Percentiles rank a stretch among this genome's conserved stretches.
Evolutionary conservation across 2,888 invertebrate species (phyloP).

Genomic region (Oscheius onirici): DNA sequence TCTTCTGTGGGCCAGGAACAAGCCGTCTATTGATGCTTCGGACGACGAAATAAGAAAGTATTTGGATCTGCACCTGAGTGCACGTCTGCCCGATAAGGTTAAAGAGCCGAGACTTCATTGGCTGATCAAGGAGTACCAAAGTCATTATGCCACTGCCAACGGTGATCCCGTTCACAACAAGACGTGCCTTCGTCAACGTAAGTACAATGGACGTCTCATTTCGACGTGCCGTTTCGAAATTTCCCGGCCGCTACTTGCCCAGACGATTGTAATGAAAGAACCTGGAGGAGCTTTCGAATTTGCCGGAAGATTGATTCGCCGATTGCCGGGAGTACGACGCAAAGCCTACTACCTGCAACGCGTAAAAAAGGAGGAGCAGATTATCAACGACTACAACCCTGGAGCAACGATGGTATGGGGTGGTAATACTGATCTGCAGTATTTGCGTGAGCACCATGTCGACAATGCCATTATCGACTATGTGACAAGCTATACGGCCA

Average conservation of each 20-base stretch:
- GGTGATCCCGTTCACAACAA: no score
- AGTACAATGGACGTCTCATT: neutral
- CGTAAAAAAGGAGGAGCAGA: neutral
- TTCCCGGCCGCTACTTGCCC: neutral
- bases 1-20: neutral
- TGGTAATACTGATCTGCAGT: slow-evolving; percentile 6
- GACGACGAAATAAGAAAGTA: neutral
- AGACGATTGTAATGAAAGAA: neutral
- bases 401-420: neutral
- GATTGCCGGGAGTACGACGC: neutral
- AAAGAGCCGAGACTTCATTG: neutral
- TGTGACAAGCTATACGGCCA: neutral
- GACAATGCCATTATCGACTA: neutral
- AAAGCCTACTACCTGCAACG: neutral
- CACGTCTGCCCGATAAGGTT: neutral
- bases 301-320: neutral
- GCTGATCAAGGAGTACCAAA: neutral
- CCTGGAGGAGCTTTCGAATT: no score
- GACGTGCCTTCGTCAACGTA: neutral
- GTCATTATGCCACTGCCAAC: neutral
- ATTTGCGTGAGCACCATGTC: neutral
- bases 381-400: slow-evolving; percentile 9
- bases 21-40: neutral
- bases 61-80: neutral
- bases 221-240: neutral